phyloP scores from a whole-genome alignment of 1,140 invertebrate species.

The Drosophila repletoides region DNA sequence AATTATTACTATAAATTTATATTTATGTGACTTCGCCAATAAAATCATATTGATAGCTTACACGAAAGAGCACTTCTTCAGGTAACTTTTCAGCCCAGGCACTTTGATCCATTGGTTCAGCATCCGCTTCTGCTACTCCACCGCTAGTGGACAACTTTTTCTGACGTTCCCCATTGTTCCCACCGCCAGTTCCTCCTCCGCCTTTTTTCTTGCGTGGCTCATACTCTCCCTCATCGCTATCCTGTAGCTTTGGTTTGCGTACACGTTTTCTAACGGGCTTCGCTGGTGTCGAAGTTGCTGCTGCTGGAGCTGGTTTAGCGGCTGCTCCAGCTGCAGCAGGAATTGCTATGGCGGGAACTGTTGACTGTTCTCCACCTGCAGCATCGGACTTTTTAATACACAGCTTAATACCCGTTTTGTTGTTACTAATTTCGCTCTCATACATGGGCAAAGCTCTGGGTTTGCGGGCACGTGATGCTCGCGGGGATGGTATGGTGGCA shows the following conservation, averaged over 20 bases:
- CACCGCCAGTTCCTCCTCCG: constrained; percentile 33
- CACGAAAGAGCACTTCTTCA: constrained; percentile 85
- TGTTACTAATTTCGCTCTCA: constrained; percentile 84
- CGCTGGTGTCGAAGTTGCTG: constrained; percentile 47
- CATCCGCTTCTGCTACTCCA: constrained; percentile 48
- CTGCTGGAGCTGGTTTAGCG: constrained; percentile 8
- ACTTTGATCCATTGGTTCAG: constrained; percentile 83
- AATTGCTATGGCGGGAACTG: constrained; percentile 6
- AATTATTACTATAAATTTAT: neutral
- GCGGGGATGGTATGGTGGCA: constrained; percentile 57
- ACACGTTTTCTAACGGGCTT: constrained; percentile 83
- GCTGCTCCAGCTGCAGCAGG: constrained; percentile 19
- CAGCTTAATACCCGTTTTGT: constrained; percentile 86
- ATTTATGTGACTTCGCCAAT: too few species aligned
- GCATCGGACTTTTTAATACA: constrained; percentile 85
- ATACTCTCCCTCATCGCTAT: constrained; percentile 83
- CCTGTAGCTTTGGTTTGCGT: constrained; percentile 83
- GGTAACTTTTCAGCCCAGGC: constrained; percentile 86
- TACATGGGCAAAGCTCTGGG: constrained; percentile 76
- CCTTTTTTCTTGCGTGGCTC: constrained; percentile 82
- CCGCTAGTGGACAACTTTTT: constrained; percentile 49
- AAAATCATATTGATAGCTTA: constrained; percentile 16
- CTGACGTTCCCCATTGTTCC: constrained; percentile 49
- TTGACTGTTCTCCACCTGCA: too few species aligned
- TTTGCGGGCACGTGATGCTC: constrained; percentile 62